Base-by-base conservation (phyloP, 2,113 vertebrate species). In the Cariama cristata region DNA sequence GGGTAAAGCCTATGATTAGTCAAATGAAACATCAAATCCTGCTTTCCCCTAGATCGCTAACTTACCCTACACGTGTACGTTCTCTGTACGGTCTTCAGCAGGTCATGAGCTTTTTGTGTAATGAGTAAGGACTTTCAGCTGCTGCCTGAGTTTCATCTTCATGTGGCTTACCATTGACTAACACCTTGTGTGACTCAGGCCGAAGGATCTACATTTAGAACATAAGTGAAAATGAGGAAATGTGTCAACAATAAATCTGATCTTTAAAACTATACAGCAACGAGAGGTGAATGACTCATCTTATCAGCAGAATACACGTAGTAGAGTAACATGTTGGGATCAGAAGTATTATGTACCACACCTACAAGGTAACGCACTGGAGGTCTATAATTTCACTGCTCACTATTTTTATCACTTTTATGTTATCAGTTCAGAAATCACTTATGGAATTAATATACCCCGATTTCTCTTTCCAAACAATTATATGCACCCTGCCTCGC, bases 371-470 rank as follows among this genome's bases (percentile, higher is more conserved):
- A 95, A 82, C 32, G 38, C 81, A 82, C 42, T 58, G 30, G 50
- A 88, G 55, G 47, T 88, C 74, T 82, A 2, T 82, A 76, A 82
- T 91, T 91, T 90, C 81, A 86, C 26, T 83, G 67, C 66, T 96
- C 62, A 26, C 59, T 76, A 9, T 76, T 91, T 94, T 93, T 96
- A 91, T 79, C 62, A 55, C 62, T 90, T 96, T 50, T 59, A 79
- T 42, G 45, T 93, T 94, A 96, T 79, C 79, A 66, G 74, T 79
- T 97, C 63, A 79, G 85, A 86, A 94, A 96, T 90, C 50, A 92
- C 91, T 94, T 76, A 91, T 47, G 77, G 91, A 96, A 96, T 93
- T 87, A 86, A 90, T 93, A 94, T 76, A 94, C 47, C 59, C 84
- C 44, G 67, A 96, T 83, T 96, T 94, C 63, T 94, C 38, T 86